Evolutionary conservation across 2,113 vertebrate genomes (phyloP), one percentile per base, ranked within the genome.

Genomic region (Paracanthobrama guichenoti): DNA sequence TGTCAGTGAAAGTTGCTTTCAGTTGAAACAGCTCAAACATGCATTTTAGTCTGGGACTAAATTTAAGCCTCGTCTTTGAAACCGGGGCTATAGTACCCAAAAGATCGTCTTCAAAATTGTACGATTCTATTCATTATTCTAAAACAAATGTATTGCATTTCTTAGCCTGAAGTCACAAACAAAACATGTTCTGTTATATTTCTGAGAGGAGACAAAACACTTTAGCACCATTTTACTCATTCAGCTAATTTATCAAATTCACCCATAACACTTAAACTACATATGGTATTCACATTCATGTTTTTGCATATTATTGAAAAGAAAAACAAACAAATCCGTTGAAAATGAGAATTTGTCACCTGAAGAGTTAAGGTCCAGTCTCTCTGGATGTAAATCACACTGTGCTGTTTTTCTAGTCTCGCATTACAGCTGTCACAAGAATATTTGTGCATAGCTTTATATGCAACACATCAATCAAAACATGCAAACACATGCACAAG

Each of bases 341-440:
- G 3, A 44, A 71, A 44, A n/a, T 10, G 35, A 71, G 10, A 35
- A 10, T 39, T 39, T 62, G 22, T 79, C 76, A 79, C 57, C n/a
- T 64, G 57, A 64, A 62, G 39, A 26, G 22, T 46, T n/a, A 64
- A 20, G 18, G 22, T 26, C 9, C 39, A 64, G 77, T 60, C 77
- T 79, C 39, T 79, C 53, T 9, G 2, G 35, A 1, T 26, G 35
- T 44, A 62, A 10, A 26, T 44, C 2, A 44, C 16, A 9, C 39
- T 64, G 8, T 39, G 39, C 8, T 62, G 57, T 74, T 79, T 79
- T 46, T 79, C 12, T 26, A 64, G 77, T 26, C 24, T 77, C 10
- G 14, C 16, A 22, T 59, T 4, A 60, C 31, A 44, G 77, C 8
- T 64, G n/a, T 79, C 39, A 64, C 31, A 55, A 22, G 48, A n/a